Conservation (phyloP, 2,113 vertebrate species). For the Plecturocebus donacophilus region DNA sequence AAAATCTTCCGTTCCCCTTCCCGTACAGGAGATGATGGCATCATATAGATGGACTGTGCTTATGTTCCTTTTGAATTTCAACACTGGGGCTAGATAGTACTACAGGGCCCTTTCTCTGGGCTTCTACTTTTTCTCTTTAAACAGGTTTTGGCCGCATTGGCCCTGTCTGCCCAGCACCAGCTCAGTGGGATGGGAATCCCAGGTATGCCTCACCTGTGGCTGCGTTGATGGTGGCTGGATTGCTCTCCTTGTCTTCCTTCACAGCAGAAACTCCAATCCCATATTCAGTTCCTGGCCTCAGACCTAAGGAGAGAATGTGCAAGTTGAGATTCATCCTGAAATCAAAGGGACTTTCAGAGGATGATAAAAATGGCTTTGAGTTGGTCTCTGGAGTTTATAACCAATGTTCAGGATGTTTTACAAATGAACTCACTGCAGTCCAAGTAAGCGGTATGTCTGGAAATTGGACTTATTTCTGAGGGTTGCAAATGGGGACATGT, state of each 20-base stretch:
- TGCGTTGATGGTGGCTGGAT: constrained; percentile 94
- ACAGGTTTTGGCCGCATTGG: neutral
- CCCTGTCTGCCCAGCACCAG: neutral
- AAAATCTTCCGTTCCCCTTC: neutral
- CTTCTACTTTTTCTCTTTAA: neutral
- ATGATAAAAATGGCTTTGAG: no score
- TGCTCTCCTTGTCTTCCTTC: constrained; percentile 93
- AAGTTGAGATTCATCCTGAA: neutral
- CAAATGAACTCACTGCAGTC: neutral
- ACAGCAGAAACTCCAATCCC: constrained; percentile 97
- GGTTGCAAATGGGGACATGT: neutral
- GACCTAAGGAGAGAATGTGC: constrained; percentile 81
- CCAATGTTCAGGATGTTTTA: neutral
- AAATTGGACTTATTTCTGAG: constrained; percentile 52
- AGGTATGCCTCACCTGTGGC: constrained; percentile 91
- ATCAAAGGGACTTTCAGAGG: neutral
- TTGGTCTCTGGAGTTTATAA: neutral
- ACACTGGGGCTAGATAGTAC: neutral
- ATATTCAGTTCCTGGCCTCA: constrained; percentile 96
- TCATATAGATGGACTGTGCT: rapidly evolving
- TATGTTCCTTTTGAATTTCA: neutral
- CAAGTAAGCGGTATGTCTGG: neutral
- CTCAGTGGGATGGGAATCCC: neutral
- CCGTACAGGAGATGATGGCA: neutral
- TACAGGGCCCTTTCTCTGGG: neutral